These are phyloP conservation scores for Lordiphosa collinella DNA, from an alignment of 1,140 invertebrate genomes.

Conservation along the genomic window DNA sequence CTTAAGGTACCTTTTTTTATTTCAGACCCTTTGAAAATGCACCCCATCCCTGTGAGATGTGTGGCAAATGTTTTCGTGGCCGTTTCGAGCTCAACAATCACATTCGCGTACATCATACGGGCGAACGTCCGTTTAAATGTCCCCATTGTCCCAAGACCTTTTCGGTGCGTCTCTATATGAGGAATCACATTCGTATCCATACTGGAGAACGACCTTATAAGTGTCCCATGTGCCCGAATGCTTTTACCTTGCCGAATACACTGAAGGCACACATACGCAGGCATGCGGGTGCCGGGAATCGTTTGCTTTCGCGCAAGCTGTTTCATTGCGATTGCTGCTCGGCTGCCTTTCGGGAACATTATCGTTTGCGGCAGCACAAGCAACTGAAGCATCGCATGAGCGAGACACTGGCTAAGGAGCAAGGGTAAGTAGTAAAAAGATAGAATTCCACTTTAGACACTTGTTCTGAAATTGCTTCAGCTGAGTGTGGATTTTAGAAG, in stretches of 20 bases:
- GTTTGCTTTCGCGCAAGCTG: background rate
- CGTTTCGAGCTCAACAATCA: slow-evolving; percentile 26
- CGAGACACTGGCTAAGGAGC: background rate
- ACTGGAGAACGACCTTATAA: slow-evolving; percentile 8
- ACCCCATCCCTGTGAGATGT: slow-evolving; percentile 20
- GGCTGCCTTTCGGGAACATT: background rate
- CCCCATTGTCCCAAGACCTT: slow-evolving; percentile 9
- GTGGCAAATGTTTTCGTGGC: slow-evolving; percentile 23
- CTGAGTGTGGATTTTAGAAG: too few species aligned
- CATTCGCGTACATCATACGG: slow-evolving; percentile 18
- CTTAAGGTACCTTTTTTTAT: background rate
- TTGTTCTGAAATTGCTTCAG: too few species aligned
- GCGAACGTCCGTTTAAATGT: slow-evolving; percentile 29
- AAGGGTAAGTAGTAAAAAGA: too few species aligned
- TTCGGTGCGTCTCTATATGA: slow-evolving; percentile 4
- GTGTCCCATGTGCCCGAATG: slow-evolving; percentile 1
- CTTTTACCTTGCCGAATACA: background rate
- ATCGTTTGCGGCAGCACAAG: background rate
- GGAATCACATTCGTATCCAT: slow-evolving; percentile 19
- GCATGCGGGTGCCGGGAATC: background rate
- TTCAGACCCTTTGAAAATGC: background rate
- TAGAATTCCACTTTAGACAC: too few species aligned
- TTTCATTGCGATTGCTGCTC: background rate
- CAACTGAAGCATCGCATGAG: slow-evolving; percentile 1
- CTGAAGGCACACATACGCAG: background rate